These are phyloP conservation scores for Pygoscelis antarcticus DNA, from an alignment of 2,113 vertebrate genomes.

Conservation along the genomic window DNA sequence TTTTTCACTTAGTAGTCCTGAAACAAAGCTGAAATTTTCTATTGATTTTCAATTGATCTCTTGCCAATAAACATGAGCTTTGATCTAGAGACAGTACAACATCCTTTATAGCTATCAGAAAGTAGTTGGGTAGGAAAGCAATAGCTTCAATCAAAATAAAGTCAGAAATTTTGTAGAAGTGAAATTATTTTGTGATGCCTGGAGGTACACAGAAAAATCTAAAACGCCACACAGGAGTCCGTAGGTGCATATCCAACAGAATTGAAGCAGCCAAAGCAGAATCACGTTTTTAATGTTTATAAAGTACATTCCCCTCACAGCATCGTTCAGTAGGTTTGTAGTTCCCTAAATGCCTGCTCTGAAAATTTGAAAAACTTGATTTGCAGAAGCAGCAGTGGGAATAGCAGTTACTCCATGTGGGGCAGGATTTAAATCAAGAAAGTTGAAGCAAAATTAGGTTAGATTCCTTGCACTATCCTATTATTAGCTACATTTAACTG, in stretches of 20 bases:
- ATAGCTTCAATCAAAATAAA: background rate
- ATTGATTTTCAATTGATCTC: conserved; percentile 5
- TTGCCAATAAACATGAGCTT: conserved; percentile 21
- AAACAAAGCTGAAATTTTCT: conserved; percentile 18
- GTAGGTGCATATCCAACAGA: background rate
- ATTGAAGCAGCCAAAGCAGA: conserved; percentile 38
- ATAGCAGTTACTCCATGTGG: background rate
- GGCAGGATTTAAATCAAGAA: conserved; percentile 9
- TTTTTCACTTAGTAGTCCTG: background rate
- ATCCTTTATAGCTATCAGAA: background rate
- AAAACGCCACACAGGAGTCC: background rate
- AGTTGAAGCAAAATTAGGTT: conserved; percentile 6
- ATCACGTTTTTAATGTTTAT: conserved; percentile 21
- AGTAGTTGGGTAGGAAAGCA: background rate
- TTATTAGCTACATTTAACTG: background rate
- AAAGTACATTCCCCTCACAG: background rate
- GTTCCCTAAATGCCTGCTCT: conserved; percentile 7
- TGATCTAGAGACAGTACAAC: background rate
- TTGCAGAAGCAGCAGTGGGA: background rate
- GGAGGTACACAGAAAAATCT: background rate
- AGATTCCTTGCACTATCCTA: background rate
- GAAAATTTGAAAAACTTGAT: conserved; percentile 1
- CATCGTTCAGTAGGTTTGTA: background rate
- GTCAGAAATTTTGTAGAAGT: background rate
- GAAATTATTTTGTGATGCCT: background rate